Base-by-base conservation (phyloP, 2,113 vertebrate genomes). In the Zosterops lateralis region DNA sequence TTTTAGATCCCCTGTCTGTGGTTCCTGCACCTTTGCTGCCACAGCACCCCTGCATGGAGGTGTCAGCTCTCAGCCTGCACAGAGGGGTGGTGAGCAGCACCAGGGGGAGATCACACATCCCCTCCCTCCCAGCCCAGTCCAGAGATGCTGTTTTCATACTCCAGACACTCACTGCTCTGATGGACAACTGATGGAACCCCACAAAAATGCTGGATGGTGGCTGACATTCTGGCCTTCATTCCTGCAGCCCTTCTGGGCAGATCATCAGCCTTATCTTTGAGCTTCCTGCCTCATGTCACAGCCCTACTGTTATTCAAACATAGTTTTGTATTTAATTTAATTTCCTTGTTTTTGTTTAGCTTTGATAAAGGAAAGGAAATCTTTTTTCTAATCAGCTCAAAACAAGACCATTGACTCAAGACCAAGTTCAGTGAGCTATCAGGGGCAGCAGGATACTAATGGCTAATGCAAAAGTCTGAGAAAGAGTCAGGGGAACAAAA, bases 301-400 rank as follows among this genome's bases (percentile, higher is more conserved):
- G 84, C 90, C 92, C 87, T 58, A 40, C 89, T 90, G 89, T 85
- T 97, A 89, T 83, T 96, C 91, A 90, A 96, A 89, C 93, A 77
- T 9, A 60, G 68, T 84, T 95, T 56, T 76, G 89, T 86, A 79
- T 95, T 96, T 96, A 74, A 96, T 97, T 97, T 95, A 91, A 97
- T 97, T 96, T 97, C 96, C 96, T 96, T 96, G 93, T 3, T 95
- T 97, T 97, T 97, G 93, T 97, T 97, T 96, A 91, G 93, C 84
- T 96, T 93, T 60, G 96, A 94, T 97, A 96, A 95, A 92, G 90
- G 65, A 96, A 95, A 97, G 97, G 95, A 97, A 96, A 96, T 93
- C 67, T 95, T 95, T 96, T 96, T 96, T 90, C 95, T 95, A 95
- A 96, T 95, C 89, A 7, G 90, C 50, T 86, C 80, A 85, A 90